phyloP scores from a whole-genome alignment of 2,113 vertebrate genomes.

The Chaetura pelagica region DNA sequence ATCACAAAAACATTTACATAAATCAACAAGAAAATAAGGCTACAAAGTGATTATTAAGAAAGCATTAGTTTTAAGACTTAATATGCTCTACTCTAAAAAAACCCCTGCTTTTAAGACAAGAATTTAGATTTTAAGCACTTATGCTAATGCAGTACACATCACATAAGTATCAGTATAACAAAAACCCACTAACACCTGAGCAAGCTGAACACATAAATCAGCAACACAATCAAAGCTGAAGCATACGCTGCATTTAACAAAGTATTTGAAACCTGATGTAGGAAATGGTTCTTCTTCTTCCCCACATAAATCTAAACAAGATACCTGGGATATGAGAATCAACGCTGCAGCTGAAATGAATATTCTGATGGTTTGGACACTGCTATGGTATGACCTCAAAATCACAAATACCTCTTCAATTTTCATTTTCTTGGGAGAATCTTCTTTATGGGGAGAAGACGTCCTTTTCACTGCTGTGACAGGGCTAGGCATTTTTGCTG shows the following conservation, averaged over 20 bases:
- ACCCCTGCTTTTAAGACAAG: not conserved
- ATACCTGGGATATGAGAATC: not conserved
- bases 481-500: slow-evolving; percentile 80
- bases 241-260: not conserved
- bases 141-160: not conserved
- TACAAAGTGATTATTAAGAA: not conserved
- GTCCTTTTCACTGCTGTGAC: slow-evolving; percentile 78
- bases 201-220: not conserved
- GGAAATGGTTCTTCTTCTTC: too few relatives aligned
- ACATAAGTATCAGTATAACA: not conserved
- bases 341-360: not conserved
- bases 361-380: not conserved
- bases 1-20: not conserved
- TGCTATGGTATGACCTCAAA: not conserved
- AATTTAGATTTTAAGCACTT: not conserved
- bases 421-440: slow-evolving; percentile 81
- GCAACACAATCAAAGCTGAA: not conserved
- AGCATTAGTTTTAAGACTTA: not conserved
- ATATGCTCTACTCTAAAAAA: not conserved
- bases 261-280: not conserved
- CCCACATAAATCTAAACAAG: too few relatives aligned
- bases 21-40: not conserved
- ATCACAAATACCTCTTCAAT: slow-evolving; percentile 78
- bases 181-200: not conserved
- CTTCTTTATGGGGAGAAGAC: slow-evolving; percentile 79